Evolutionary conservation across 2,113 vertebrate species (phyloP).

Genomic region (Sus scrofa): T2T-Sscrofa CM000829.6:68270001-68270500

Average conservation of each 20-base stretch:
- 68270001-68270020: too few relatives aligned
- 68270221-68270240: not conserved
- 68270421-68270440: too few relatives aligned
- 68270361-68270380: too few relatives aligned
- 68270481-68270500: too few relatives aligned
- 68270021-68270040: constrained; percentile 31
- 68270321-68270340: not conserved
- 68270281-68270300: not conserved
- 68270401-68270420: too few relatives aligned
- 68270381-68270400: too few relatives aligned
- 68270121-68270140: not conserved
- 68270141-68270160: not conserved
- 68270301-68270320: not conserved
- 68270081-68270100: not conserved
- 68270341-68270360: too few relatives aligned
- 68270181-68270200: not conserved
- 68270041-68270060: not conserved
- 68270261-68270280: not conserved
- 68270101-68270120: not conserved
- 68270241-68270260: not conserved
- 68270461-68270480: too few relatives aligned
- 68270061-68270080: not conserved
- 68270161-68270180: not conserved
- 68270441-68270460: too few relatives aligned
- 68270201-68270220: not conserved